These are phyloP conservation scores for Pristis pectinata DNA, from an alignment of 2,797 vertebrate genomes.

Conservation along the genomic window DNA sequence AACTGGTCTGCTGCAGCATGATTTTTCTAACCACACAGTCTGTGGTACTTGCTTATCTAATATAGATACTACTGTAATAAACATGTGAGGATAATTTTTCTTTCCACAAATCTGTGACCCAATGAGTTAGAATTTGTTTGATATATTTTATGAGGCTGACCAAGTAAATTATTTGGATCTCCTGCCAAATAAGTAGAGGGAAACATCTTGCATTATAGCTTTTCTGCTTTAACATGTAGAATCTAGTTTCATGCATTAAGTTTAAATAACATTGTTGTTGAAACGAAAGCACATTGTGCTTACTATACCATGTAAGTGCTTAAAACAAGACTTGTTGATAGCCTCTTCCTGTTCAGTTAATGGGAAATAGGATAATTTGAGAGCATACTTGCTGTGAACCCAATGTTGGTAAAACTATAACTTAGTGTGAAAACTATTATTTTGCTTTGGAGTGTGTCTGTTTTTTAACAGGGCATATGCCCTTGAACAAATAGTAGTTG, in stretches of 20 bases:
- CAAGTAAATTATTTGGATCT: not conserved
- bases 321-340: not conserved
- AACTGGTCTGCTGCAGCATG: not conserved
- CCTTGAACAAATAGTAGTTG: not conserved
- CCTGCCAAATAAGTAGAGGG: not conserved
- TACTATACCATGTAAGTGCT: not conserved
- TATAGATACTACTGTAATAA: not conserved
- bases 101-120: not conserved
- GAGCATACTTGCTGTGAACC: not conserved
- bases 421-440: slow-evolving; percentile 25
- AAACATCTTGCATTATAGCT: not conserved
- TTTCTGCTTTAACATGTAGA: not conserved
- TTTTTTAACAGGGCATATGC: not conserved
- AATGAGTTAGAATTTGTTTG: not conserved
- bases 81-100: not conserved
- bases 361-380: not conserved
- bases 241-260: no score
- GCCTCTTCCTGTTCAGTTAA: not conserved
- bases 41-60: not conserved
- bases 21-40: not conserved
- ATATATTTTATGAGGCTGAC: not conserved
- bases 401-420: slow-evolving; percentile 15
- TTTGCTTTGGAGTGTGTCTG: not conserved
- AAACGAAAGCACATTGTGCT: not conserved
- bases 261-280: not conserved